Base-by-base conservation (phyloP, 2,113 vertebrate genomes). In the Condylura cristata region DNA sequence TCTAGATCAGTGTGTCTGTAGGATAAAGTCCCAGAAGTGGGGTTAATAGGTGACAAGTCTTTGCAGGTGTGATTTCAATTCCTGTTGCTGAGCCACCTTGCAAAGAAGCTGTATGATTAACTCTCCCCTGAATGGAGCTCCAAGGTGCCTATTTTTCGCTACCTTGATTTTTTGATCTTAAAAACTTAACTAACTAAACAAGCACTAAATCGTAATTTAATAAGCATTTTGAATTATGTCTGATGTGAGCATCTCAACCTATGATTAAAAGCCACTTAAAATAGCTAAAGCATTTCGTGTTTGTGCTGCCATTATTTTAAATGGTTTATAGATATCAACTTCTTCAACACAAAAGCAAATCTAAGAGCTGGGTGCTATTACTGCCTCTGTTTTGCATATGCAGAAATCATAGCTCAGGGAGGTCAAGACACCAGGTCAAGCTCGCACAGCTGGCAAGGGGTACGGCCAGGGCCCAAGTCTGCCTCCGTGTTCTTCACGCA, bases 141-240 rank as follows among this genome's bases (percentile, higher is more conserved):
- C 26, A 48, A 10, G 17, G 44, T 86, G n/a, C 13, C 46, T 24
- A 20, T 34, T 83, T 83, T 63, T 65, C 20, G 18, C 16, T 48
- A 66, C 8, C 32, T 90, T 81, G 39, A 79, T 32, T 72, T 90
- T 81, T 81, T 93, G 74, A 86, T 86, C 53, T 92, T 86, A 51
- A 26, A 28, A 61, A 63, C 16, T 72, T 93, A 71, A 80, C 61
- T 80, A 80, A 26, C 34, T 93, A 79, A 80, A 71, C 72, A 80
- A 34, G 22, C 39, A 39, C 46, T 34, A 41, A 28, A 92, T 28
- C 53, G 28, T 61, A 41, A 93, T 86, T 93, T 93, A 61, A 80
- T 80, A 71, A 80, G 56, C 32, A 93, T 81, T 61, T 92, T 80
- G 41, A 72, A 87, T 72, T 86, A 70, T 41, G 30, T 74, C 37